These are phyloP conservation scores for Ahaetulla prasina DNA, from an alignment of 2,113 vertebrate species.

Conservation along the genomic window DNA sequence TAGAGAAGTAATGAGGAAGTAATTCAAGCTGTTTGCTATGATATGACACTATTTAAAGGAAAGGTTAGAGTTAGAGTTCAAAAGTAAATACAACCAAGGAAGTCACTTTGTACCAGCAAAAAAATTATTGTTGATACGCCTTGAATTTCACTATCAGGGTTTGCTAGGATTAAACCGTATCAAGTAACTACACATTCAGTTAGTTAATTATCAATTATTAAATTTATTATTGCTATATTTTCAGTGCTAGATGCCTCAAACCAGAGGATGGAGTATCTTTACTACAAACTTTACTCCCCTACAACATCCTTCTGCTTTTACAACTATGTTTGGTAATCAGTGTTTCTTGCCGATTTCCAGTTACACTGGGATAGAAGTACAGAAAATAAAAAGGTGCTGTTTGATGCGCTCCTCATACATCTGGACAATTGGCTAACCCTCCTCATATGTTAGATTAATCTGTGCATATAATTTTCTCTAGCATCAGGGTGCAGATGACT, in stretches of 20 bases:
- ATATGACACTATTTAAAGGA: not conserved
- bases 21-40: not conserved
- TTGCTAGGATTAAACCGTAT: not conserved
- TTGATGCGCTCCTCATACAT: not conserved
- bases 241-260: not conserved
- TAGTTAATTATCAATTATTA: not conserved
- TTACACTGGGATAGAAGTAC: not conserved
- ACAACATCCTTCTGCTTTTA: not conserved
- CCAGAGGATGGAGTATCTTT: not conserved
- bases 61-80: not conserved
- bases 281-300: not conserved
- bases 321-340: not conserved
- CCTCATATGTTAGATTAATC: not conserved
- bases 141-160: not conserved
- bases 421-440: not conserved
- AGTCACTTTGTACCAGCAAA: not conserved
- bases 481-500: not conserved
- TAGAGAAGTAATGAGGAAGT: not conserved
- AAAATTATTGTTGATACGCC: not conserved
- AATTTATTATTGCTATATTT: not conserved
- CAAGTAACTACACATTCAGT: not conserved
- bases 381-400: not conserved
- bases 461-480: not conserved
- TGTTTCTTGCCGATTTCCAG: not conserved
- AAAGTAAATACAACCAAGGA: not conserved